Base-by-base conservation (phyloP, 2,888 invertebrate species). In the Agonopterix subpropinquella region DNA sequence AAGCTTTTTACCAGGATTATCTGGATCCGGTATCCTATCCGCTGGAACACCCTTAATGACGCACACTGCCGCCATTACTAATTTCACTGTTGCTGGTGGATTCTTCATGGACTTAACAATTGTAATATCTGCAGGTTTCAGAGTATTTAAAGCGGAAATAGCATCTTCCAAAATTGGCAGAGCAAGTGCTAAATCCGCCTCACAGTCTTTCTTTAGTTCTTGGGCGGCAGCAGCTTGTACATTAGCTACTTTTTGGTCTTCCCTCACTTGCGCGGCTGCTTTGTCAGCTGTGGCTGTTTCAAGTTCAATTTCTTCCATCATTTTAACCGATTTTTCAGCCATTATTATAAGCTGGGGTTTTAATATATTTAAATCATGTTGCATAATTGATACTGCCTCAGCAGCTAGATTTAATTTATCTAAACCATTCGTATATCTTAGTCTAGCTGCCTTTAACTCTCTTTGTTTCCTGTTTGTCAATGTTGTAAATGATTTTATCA, bases 61-160 rank as follows among this genome's bases (percentile, higher is more conserved):
- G 72, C 96, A 96, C n/a, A 96, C 94, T n/a, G 95, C 95, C 9
- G 95, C 94, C 94, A 96, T 94, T 2, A 96, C 95, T 50, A 96
- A 76, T 74, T 95, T 96, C 1, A 96, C 92, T 11, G 94, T 92
- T 53, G 91, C 91, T 9, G 96, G 96, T 28, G 96, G 96, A 83
- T 93, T 95, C 80, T 95, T 95, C 96, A 96, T 96, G 1, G 95
- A 93, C 77, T 96, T 96, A 0, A 96, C 95, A 54, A 96, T 90
- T 0, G 95, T 94, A 54, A 96, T 95, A 73, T 96, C 96, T 41
- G 91, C 89, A 11, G 96, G 95, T 81, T 96, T 96, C 46, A 97
- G 86, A 0, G 95, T 96, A 72, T 96, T 94, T 49, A 97, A 86
- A 44, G 96, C 95, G 58, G 91, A 90, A 55, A 92, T 89, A 7